Base-by-base conservation (phyloP, 2,113 vertebrate species). In the Todiramphus saurophagus region DNA sequence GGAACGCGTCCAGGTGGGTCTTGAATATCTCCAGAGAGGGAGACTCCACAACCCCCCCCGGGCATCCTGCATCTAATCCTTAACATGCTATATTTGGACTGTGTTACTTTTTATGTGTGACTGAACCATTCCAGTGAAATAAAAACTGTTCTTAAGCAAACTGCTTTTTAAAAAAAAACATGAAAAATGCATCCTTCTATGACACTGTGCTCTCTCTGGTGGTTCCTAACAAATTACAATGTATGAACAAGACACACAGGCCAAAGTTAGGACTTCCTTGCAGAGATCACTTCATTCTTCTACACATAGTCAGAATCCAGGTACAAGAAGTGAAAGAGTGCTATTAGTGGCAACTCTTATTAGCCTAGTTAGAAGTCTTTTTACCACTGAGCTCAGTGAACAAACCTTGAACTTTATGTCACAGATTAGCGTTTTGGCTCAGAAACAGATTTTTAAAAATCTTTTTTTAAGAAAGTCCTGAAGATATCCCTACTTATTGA, bases 171-270 rank as follows among this genome's bases (percentile, higher is more conserved):
- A 44, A 46, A 92, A 37, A 43, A 43, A 43, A 14, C 16, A 7
- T 16, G 8, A 14, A 70, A 76, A 59, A 51, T 17, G 24, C 7
- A 69, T 63, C 30, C 13, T 46, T 82, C 24, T 14, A 41, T 33
- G 16, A 7, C 9, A 17, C 6, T 41, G 14, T 59, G 10, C 2
- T 75, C 16, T 63, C 18, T 58, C 18, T 48, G n/a, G 14, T 85
- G 19, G 8, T 37, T 87, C 41, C 39, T 77, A 16, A 33, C 24
- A 73, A 80, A 59, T 59, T 50, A 5, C 27, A 64, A 55, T 11
- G 43, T 11, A 19, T 0, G 0, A 51, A 75, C 6, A 39, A 43
- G 46, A 85, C 21, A 31, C 2, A 0, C 10, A 7, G 19, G 31
- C 20, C 59, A 58, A 48, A 37, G 20, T 2, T 20, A 48, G 18